Evolutionary conservation across 2,797 vertebrate species (phyloP), one percentile per base, ranked within the genome.

Genomic region (Ficedula albicollis): DNA sequence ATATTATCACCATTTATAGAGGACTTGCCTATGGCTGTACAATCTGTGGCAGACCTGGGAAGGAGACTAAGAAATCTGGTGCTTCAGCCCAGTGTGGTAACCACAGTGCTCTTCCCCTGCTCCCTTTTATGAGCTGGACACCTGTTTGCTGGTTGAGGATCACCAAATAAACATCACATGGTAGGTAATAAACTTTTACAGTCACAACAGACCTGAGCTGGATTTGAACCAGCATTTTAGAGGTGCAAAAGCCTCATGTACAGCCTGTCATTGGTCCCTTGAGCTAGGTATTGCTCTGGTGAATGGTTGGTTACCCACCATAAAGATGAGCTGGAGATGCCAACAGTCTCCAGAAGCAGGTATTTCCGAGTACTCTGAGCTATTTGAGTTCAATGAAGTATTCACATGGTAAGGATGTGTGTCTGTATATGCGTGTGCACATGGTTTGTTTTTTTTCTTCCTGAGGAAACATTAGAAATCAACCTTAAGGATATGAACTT

Each of bases 401-500:
- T 58, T 81, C 44, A 23, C 63, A 78, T 1, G 2, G 32, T 81
- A 46, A 89, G 54, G 60, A 68, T 60, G 41, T 77, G 56, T 56
- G 14, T 18, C 67, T 87, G 26, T 82, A n/a, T 70, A 19, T 55
- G 12, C 63, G 51, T 63, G 29, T 90, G 17, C 81, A 26, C n/a
- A 32, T 20, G 15, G 20, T 59, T 59, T 51, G 43, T 63, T 49
- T 59, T 46, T 62, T 93, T 88, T 80, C n/a, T 73, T 94, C 58
- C 60, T 74, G 58, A 87, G 63, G 85, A 97, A 97, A 96, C 76
- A 46, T 82, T 95, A 95, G 95, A 95, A 97, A 97, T 97, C 96
- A 96, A 92, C 93, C 88, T 93, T 87, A 96, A 97, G 94, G 92
- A 96, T 97, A 90, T 94, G 92, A 97, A 92, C 73, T 97, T 95